Percentiles rank a stretch among this genome's conserved stretches.
phyloP scores from a whole-genome alignment of 1,140 invertebrate genomes.

The Drosophila neocordata region DNA sequence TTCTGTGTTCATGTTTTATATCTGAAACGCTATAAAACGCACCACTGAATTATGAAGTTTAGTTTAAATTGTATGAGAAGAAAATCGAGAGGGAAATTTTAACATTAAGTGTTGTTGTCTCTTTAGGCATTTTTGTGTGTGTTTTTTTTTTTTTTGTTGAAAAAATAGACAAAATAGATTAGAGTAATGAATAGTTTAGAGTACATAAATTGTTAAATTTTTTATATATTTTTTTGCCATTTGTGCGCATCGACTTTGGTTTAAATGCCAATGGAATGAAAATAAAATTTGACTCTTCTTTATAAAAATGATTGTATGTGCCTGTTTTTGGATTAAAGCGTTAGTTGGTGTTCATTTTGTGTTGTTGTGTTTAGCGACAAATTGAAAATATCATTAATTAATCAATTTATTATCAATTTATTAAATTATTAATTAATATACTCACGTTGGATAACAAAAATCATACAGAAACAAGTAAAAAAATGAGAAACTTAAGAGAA shows the following conservation, averaged over 20 bases:
- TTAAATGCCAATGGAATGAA: conserved; percentile 48
- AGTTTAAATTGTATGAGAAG: neutral
- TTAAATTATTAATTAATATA: neutral
- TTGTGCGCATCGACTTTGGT: conserved; percentile 70
- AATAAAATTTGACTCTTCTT: conserved; percentile 34
- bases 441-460: neutral
- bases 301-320: conserved; percentile 30
- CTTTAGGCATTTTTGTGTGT: neutral
- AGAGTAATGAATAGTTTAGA: neutral
- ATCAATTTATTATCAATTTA: neutral
- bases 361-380: conserved; percentile 15
- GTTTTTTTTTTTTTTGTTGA: neutral
- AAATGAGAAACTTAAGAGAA: conserved; percentile 31
- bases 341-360: conserved; percentile 38
- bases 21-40: conserved; percentile 74
- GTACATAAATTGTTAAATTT: conserved; percentile 42
- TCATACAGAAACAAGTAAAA: conserved; percentile 1
- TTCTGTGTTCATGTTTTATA: conserved; percentile 64
- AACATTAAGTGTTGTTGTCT: neutral
- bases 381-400: neutral
- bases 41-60: conserved; percentile 63
- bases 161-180: neutral
- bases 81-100: neutral
- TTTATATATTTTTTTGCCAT: conserved; percentile 29
- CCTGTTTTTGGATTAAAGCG: neutral